phyloP scores from a whole-genome alignment of 2,113 vertebrate genomes.

The Tragelaphus scriptus region DNA sequence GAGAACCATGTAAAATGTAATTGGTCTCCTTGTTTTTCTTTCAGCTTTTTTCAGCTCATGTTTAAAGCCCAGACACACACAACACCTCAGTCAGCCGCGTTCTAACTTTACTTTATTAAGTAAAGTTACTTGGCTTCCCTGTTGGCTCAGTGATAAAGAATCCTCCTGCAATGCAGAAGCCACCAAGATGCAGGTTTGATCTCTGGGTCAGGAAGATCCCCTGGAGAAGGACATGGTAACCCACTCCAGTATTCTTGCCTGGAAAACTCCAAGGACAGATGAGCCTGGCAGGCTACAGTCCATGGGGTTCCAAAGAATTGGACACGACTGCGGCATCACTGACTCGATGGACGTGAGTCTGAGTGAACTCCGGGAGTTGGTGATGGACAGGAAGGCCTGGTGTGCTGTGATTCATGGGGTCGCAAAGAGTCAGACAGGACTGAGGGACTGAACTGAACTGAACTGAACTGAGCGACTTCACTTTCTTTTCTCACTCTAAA shows the following conservation, averaged over 20 bases:
- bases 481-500: not conserved
- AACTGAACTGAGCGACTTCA: not conserved
- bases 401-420: too few species aligned
- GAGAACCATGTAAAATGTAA: not conserved
- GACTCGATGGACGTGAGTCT: too few species aligned
- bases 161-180: not conserved
- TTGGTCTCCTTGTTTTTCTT: not conserved
- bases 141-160: not conserved
- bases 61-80: not conserved
- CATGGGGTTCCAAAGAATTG: not conserved
- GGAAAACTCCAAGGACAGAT: not conserved
- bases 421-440: too few species aligned
- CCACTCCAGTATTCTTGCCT: not conserved
- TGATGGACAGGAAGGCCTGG: too few species aligned
- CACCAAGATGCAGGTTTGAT: accelerated
- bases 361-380: too few species aligned
- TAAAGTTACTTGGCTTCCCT: not conserved
- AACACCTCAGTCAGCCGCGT: not conserved
- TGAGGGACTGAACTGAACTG: too few species aligned
- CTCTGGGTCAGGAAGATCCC: not conserved
- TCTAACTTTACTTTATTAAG: not conserved
- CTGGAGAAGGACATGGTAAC: not conserved
- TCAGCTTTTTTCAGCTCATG: not conserved
- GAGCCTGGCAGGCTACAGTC: not conserved
- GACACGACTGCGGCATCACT: not conserved